phyloP scores from a whole-genome alignment of 1,140 invertebrate genomes.

The Drosophila orosa region DNA sequence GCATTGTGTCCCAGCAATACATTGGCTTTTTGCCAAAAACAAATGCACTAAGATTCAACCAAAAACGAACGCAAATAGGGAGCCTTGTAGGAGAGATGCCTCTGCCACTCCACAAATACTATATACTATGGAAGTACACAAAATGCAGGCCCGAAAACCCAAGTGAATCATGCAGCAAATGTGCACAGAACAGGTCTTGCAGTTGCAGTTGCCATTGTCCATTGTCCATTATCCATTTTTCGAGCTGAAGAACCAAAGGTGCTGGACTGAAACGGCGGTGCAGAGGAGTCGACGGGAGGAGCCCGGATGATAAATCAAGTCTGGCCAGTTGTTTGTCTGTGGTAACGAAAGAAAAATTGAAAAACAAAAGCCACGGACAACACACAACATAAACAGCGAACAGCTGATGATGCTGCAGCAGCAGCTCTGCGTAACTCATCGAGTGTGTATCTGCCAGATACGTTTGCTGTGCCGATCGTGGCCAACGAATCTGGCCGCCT shows the following conservation, averaged over 20 bases:
- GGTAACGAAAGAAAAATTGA: constrained; percentile 53
- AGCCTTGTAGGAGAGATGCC: neutral
- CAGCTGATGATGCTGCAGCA: constrained; percentile 60
- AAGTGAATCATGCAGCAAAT: constrained; percentile 52
- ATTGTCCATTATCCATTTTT: constrained; percentile 48
- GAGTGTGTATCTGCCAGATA: constrained; percentile 63
- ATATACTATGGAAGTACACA: constrained; percentile 3
- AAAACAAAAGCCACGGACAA: constrained; percentile 58
- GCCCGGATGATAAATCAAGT: constrained; percentile 69
- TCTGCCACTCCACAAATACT: constrained; percentile 7
- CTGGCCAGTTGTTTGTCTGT: constrained; percentile 59
- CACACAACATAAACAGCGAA: constrained; percentile 65
- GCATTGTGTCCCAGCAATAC: neutral
- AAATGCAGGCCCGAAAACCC: constrained; percentile 20
- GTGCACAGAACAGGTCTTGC: constrained; percentile 56
- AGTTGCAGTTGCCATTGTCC: constrained; percentile 23
- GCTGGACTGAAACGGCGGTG: constrained; percentile 17
- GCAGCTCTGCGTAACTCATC: constrained; percentile 7
- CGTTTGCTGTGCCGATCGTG: constrained; percentile 43
- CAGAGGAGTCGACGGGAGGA: constrained; percentile 17
- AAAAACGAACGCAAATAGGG: constrained; percentile 23
- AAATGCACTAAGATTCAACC: constrained; percentile 13
- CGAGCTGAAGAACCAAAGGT: constrained; percentile 22
- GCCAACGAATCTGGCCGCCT: constrained; percentile 50
- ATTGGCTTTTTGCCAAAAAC: constrained; percentile 31